Evolutionary conservation across 2,113 vertebrate species (phyloP).

Genomic region (Alligator mississippiensis): DNA sequence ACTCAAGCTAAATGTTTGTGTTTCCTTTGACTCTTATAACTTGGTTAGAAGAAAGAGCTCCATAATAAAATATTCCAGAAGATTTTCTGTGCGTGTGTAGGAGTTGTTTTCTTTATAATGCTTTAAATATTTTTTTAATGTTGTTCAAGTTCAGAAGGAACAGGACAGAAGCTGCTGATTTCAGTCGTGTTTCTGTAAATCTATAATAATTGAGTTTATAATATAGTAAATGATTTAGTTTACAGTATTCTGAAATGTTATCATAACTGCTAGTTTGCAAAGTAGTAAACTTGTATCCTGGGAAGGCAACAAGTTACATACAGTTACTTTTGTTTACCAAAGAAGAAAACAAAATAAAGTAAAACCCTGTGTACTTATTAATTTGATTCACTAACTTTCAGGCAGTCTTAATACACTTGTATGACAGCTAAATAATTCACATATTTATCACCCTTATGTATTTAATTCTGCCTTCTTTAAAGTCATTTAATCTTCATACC

Average conservation of each 20-base stretch:
- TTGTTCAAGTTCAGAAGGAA: neutral
- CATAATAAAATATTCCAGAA: neutral
- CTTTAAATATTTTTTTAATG: neutral
- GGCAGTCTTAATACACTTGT: neutral
- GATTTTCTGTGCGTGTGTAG: neutral
- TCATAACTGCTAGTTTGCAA: neutral
- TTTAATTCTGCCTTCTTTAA: slow-evolving; percentile 60
- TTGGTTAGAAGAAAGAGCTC: neutral
- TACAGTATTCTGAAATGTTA: neutral
- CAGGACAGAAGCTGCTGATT: neutral
- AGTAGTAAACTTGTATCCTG: neutral
- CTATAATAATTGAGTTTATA: neutral
- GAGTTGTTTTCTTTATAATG: neutral
- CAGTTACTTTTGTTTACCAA: neutral
- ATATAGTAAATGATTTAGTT: too few relatives aligned
- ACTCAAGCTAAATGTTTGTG: neutral
- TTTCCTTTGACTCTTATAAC: neutral
- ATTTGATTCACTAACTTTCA: neutral
- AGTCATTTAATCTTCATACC: slow-evolving; percentile 51
- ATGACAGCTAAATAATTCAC: slow-evolving; percentile 20
- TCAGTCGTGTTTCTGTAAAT: neutral
- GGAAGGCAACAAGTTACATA: neutral
- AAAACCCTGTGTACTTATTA: neutral
- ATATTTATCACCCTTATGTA: slow-evolving; percentile 4
- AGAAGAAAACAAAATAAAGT: too few relatives aligned